A percentile compares a stretch with the other conserved stretches of the same genome.
These are phyloP conservation scores for Megalurothrips usitatus DNA, from an alignment of 2,888 invertebrate species.

Conservation along the genomic window DNA sequence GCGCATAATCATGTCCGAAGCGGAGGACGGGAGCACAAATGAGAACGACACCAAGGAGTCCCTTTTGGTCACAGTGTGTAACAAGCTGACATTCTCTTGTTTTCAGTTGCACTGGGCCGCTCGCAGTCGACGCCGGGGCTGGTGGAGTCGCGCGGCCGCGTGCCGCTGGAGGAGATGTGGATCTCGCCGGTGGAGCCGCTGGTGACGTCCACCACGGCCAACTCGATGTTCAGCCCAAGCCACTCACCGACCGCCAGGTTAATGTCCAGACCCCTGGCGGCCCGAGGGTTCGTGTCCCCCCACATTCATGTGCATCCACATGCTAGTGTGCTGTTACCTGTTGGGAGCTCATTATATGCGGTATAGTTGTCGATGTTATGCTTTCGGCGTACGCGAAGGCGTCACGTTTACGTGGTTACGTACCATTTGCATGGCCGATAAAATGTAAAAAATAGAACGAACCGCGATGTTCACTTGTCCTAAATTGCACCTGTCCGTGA, in stretches of 20 bases:
- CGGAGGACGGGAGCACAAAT: no score
- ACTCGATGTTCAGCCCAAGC: conserved; percentile 45
- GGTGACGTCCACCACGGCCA: conserved; percentile 43
- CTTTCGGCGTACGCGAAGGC: no score
- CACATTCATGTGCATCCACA: neutral
- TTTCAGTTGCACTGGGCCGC: conserved; percentile 86
- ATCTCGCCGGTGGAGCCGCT: conserved; percentile 54
- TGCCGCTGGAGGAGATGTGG: conserved; percentile 84
- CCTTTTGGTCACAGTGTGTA: no score
- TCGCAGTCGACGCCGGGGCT: conserved; percentile 95
- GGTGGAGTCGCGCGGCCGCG: conserved; percentile 86
- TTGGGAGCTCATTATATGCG: no score
- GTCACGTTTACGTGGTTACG: no score
- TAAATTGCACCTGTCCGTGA: no score
- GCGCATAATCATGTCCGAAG: no score
- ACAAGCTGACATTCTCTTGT: conserved; percentile 39
- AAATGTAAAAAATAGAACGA: no score
- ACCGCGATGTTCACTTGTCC: no score
- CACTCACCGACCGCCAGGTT: conserved; percentile 40
- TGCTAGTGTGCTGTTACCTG: neutral
- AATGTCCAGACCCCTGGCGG: conserved; percentile 33
- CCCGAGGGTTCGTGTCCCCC: conserved; percentile 8
- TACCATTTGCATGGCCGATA: no score
- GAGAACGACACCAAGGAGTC: no score
- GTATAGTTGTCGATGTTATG: no score